phyloP scores from a whole-genome alignment of 1,140 invertebrate species.

The Drosophila pruinosa region DNA sequence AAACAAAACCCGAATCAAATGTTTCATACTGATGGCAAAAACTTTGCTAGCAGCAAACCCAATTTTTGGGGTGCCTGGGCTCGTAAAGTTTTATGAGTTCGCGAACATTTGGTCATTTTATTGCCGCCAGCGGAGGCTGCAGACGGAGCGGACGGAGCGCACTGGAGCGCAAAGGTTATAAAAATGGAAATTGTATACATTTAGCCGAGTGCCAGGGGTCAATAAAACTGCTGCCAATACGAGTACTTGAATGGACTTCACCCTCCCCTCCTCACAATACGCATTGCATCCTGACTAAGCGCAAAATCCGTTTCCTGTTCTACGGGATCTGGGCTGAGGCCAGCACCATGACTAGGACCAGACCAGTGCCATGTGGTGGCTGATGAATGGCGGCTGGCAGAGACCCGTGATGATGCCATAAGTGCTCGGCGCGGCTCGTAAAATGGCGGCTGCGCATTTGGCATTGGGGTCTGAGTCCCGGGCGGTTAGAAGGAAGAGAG shows the following conservation, averaged over 20 bases:
- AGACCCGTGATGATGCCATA: conserved; percentile 66
- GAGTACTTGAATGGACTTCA: conserved; percentile 3
- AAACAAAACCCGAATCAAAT: background rate
- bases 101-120: conserved; percentile 69
- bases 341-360: background rate
- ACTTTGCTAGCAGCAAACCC: conserved; percentile 21
- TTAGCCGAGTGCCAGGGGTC: conserved; percentile 61
- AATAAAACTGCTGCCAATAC: conserved; percentile 37
- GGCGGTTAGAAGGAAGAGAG: background rate
- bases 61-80: conserved; percentile 43
- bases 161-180: conserved; percentile 62
- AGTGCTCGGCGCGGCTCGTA: conserved; percentile 74
- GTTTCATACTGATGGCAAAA: conserved; percentile 17
- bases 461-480: conserved; percentile 13
- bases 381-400: conserved; percentile 18
- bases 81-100: conserved; percentile 68
- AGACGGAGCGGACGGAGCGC: conserved; percentile 38
- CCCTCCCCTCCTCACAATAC: background rate
- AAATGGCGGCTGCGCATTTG: conserved; percentile 61
- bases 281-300: conserved; percentile 67
- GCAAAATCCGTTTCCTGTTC: conserved; percentile 68
- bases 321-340: conserved; percentile 27
- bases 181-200: conserved; percentile 74
- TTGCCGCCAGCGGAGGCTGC: conserved; percentile 52
- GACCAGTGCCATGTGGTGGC: background rate